Evolutionary conservation across 2,888 invertebrate species (phyloP).

Genomic region (Empis stercorea): DNA sequence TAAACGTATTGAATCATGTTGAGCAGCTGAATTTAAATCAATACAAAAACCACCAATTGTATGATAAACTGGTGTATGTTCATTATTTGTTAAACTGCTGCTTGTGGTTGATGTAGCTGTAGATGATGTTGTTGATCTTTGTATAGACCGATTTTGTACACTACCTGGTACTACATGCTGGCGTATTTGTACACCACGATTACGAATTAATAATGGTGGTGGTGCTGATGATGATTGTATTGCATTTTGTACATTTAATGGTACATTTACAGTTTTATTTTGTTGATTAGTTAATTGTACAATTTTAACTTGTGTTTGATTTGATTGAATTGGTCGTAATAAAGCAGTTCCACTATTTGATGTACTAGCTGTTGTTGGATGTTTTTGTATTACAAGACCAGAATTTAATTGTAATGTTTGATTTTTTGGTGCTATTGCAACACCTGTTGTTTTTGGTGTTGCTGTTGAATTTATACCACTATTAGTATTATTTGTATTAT

Average conservation of each 20-base stretch:
- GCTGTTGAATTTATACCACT: too few relatives aligned
- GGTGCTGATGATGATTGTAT: conserved; percentile 12
- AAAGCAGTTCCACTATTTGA: background rate
- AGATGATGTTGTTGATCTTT: conserved; percentile 24
- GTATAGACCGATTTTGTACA: conserved; percentile 18
- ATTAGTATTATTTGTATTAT: too few relatives aligned
- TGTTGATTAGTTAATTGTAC: background rate
- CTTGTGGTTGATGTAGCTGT: conserved; percentile 7
- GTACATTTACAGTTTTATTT: background rate
- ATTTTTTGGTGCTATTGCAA: too few relatives aligned
- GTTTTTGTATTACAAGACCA: background rate
- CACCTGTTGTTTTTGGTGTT: too few relatives aligned
- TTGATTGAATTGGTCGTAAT: background rate
- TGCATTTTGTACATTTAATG: conserved; percentile 5
- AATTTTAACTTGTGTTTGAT: background rate
- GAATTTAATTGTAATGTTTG: too few relatives aligned
- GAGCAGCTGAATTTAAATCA: conserved; percentile 35
- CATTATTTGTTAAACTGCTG: conserved; percentile 12
- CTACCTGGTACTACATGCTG: conserved; percentile 12
- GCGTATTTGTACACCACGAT: conserved; percentile 24
- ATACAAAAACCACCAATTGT: conserved; percentile 35
- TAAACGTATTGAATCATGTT: conserved; percentile 34
- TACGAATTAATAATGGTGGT: conserved; percentile 29
- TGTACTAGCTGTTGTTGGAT: background rate
- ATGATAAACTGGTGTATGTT: conserved; percentile 30